Percentiles rank a stretch among this genome's conserved stretches.
phyloP scores from a whole-genome alignment of 2,113 vertebrate species.

The Callionymus lyra region DNA sequence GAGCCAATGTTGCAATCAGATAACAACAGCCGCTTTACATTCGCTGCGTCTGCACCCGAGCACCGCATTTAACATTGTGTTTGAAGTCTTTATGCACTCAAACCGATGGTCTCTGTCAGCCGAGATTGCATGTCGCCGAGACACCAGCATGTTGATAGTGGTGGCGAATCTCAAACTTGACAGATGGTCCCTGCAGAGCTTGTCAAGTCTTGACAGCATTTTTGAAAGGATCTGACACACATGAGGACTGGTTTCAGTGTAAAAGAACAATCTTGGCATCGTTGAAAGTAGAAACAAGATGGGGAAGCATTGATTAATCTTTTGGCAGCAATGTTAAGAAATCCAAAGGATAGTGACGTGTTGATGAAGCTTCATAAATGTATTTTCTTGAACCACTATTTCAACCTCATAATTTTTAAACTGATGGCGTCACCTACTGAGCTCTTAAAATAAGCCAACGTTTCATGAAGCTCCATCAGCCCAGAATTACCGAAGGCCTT shows the following conservation, averaged over 20 bases:
- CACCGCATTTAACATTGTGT: background rate
- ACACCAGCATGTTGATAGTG: conserved; percentile 13
- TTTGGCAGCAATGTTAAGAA: no score
- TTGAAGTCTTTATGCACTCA: background rate
- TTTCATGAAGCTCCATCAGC: no score
- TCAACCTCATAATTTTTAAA: no score
- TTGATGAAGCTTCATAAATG: no score
- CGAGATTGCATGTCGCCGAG: conserved; percentile 5
- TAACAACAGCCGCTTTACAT: conserved; percentile 17
- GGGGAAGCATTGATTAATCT: no score
- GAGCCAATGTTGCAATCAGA: conserved; percentile 18
- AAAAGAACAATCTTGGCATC: background rate
- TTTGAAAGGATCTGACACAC: no score
- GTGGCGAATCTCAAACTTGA: conserved; percentile 31
- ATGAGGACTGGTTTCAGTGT: background rate
- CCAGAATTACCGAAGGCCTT: no score
- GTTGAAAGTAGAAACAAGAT: no score
- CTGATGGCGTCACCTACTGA: no score
- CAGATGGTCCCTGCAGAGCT: conserved; percentile 10
- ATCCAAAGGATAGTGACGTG: no score
- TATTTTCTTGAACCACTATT: no score
- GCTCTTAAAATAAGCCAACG: no score
- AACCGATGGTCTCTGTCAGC: background rate
- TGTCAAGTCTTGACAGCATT: conserved; percentile 6
- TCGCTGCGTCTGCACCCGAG: background rate